These are phyloP conservation scores for Scophthalmus maximus DNA, from an alignment of 2,113 vertebrate species.

Conservation along the genomic window DNA sequence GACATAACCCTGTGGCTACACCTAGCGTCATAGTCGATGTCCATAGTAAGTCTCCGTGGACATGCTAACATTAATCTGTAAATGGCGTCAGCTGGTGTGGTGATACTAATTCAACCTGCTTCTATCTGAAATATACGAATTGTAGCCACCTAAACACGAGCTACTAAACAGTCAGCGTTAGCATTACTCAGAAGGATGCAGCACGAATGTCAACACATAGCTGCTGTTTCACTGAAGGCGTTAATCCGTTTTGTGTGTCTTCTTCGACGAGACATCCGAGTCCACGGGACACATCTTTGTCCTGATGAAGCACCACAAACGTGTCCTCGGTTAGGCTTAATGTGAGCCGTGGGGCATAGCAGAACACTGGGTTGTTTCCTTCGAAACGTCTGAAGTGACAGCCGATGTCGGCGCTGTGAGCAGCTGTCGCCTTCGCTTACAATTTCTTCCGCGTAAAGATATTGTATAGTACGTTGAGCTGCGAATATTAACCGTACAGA, in stretches of 20 bases:
- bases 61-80: conserved; percentile 16
- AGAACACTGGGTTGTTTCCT: conserved; percentile 20
- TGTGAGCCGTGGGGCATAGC: conserved; percentile 28
- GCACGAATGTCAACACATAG: conserved; percentile 20
- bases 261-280: conserved; percentile 9
- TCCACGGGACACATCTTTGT: conserved; percentile 5
- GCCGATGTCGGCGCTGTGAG: conserved; percentile 8
- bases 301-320: conserved; percentile 3
- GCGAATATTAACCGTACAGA: not conserved
- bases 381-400: conserved; percentile 4
- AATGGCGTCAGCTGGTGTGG: not conserved
- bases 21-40: conserved; percentile 48
- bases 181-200: conserved; percentile 16
- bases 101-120: not conserved
- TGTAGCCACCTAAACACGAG: not conserved
- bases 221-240: conserved; percentile 2
- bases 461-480: not conserved
- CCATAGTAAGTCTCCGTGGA: conserved; percentile 5
- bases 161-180: not conserved
- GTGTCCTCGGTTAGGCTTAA: not conserved
- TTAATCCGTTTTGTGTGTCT: conserved; percentile 23
- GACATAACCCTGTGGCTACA: conserved; percentile 43
- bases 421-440: no score
- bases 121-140: not conserved
- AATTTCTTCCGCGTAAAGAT: no score